Evolutionary conservation across 2,797 vertebrate genomes (phyloP).

Genomic region (Neopelma chrysocephalum): DNA sequence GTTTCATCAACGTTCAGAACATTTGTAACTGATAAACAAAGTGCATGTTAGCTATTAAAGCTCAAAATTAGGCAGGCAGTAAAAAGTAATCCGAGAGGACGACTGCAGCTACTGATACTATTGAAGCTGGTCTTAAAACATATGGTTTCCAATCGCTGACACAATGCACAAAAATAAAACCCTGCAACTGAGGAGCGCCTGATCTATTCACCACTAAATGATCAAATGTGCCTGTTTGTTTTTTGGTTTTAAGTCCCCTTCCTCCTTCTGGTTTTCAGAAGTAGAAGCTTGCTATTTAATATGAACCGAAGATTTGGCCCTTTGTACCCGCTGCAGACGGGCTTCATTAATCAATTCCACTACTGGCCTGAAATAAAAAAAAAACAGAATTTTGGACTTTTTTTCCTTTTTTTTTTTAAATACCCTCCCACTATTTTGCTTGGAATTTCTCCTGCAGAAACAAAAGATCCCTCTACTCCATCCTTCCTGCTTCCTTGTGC

Average conservation of each 20-base stretch:
- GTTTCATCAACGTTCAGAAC: constrained; percentile 48
- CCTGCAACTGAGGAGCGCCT: constrained; percentile 30
- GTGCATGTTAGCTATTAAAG: constrained; percentile 69
- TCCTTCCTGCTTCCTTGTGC: background rate
- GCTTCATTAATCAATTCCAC: constrained; percentile 61
- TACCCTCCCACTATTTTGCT: constrained; percentile 7
- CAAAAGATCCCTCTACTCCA: background rate
- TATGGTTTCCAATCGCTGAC: constrained; percentile 64
- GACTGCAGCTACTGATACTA: constrained; percentile 68
- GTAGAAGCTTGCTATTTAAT: constrained; percentile 32
- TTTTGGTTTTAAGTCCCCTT: constrained; percentile 49
- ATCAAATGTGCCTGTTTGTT: constrained; percentile 55
- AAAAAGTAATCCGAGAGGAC: constrained; percentile 72
- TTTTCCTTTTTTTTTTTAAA: background rate
- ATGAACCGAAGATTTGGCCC: constrained; percentile 30
- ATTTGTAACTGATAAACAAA: constrained; percentile 75
- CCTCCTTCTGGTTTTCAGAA: constrained; percentile 47
- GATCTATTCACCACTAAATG: constrained; percentile 47
- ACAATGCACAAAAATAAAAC: constrained; percentile 62
- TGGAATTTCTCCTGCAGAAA: constrained; percentile 50
- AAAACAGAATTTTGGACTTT: background rate
- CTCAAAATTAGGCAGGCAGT: constrained; percentile 66
- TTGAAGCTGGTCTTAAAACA: constrained; percentile 67
- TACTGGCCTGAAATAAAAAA: constrained; percentile 32
- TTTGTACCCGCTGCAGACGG: background rate